These are phyloP conservation scores for Dicyema japonicum DNA, from an alignment of 1,140 invertebrate genomes.

Conservation along the genomic window DNA sequence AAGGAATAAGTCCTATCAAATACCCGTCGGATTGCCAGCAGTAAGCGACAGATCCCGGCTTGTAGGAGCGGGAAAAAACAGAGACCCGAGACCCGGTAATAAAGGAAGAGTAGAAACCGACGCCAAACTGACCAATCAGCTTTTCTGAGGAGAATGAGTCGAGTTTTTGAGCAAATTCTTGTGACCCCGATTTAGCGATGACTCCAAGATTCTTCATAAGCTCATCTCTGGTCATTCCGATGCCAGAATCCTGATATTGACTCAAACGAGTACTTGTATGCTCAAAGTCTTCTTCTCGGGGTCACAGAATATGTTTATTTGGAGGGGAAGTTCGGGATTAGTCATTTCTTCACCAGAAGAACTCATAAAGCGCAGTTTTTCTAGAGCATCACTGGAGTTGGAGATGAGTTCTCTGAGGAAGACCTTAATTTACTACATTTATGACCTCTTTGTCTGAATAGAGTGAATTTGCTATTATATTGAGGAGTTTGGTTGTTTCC, in stretches of 20 bases:
- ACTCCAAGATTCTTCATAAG: conserved; percentile 58
- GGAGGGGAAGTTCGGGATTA: conserved; percentile 23
- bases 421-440: conserved; percentile 25
- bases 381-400: conserved; percentile 76
- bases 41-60: conserved; percentile 28
- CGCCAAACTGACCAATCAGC: conserved; percentile 87
- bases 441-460: conserved; percentile 79
- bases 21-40: conserved; percentile 55
- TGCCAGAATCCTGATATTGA: conserved; percentile 38
- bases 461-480: conserved; percentile 75
- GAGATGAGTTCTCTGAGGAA: conserved; percentile 77
- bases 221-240: conserved; percentile 71
- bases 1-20: conserved; percentile 2
- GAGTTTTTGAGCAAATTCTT: conserved; percentile 50
- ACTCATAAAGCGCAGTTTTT: conserved; percentile 38
- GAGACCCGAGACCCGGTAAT: conserved; percentile 78
- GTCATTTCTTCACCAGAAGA: conserved; percentile 20
- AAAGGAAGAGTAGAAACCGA: conserved; percentile 81
- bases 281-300: conserved; percentile 47
- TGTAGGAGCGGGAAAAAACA: conserved; percentile 36
- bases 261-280: conserved; percentile 31
- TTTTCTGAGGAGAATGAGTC: conserved; percentile 1
- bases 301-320: conserved; percentile 58
- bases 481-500: conserved; percentile 63
- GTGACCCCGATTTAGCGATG: conserved; percentile 49